A percentile compares a stretch with the other conserved stretches of the same genome.
Conservation (phyloP, 2,797 vertebrate genomes). For the Epinephelus coioides region DNA sequence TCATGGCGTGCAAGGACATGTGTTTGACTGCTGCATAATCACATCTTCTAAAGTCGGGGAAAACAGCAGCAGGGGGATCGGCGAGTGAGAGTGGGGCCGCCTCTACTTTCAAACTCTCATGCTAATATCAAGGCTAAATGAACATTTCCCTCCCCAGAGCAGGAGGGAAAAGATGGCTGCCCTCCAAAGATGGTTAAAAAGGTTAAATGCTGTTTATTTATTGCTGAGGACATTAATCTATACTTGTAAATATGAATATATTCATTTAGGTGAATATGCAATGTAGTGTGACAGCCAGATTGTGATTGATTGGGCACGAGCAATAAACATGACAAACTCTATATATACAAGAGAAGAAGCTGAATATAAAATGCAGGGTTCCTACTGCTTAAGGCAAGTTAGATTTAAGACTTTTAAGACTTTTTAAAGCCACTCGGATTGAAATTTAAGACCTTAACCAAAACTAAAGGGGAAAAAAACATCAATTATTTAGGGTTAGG, state of each 20-base stretch:
- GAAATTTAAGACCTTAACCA: too few relatives aligned
- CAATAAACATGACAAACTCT: conserved; percentile 4
- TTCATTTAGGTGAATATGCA: conserved; percentile 15
- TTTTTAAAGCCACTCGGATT: too few relatives aligned
- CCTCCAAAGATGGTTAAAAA: conserved; percentile 55
- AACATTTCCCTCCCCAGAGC: conserved; percentile 39
- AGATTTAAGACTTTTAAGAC: too few relatives aligned
- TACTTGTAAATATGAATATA: conserved; percentile 21
- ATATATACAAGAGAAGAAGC: background rate
- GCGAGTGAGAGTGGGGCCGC: conserved; percentile 27
- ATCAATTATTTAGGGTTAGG: too few relatives aligned
- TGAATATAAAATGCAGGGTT: background rate
- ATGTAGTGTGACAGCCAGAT: background rate
- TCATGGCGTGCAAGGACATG: conserved; percentile 63
- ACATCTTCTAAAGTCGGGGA: conserved; percentile 53
- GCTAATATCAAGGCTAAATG: conserved; percentile 61
- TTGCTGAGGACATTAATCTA: conserved; percentile 18
- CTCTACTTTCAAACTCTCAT: conserved; percentile 54
- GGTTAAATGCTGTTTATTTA: conserved; percentile 56
- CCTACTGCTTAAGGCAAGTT: too few relatives aligned
- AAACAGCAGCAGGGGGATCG: conserved; percentile 59
- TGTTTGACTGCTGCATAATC: conserved; percentile 71
- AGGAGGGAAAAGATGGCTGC: conserved; percentile 30
- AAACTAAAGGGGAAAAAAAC: too few relatives aligned
- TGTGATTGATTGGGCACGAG: conserved; percentile 22